phyloP scores from a whole-genome alignment of 2,888 invertebrate species.

The Xylota segnis region DNA sequence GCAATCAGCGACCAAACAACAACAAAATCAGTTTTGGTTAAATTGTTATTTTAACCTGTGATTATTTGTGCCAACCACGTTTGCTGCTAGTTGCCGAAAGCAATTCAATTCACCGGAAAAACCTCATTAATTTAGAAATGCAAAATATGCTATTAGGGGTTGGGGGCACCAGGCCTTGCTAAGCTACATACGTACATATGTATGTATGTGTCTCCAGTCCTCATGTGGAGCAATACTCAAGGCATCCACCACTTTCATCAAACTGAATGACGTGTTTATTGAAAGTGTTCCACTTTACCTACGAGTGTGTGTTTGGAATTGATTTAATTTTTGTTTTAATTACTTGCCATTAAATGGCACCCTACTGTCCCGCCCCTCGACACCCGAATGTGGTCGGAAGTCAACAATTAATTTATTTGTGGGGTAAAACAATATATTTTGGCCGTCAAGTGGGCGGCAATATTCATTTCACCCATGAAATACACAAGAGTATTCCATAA shows the following conservation, averaged over 20 bases:
- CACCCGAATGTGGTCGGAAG: slow-evolving; percentile 4
- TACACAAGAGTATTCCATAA: background rate
- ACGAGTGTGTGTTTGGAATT: slow-evolving; percentile 22
- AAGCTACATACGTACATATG: background rate
- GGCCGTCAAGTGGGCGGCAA: background rate
- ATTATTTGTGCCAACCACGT: slow-evolving; percentile 7
- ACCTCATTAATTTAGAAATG: slow-evolving; percentile 54
- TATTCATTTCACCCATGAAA: background rate
- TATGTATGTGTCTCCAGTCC: background rate
- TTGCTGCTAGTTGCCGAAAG: slow-evolving; percentile 1
- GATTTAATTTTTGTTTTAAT: slow-evolving; percentile 15
- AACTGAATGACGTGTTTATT: slow-evolving; percentile 29
- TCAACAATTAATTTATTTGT: slow-evolving; percentile 42
- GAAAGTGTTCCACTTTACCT: no score
- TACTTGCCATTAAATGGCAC: slow-evolving; percentile 5
- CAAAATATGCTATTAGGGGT: slow-evolving; percentile 26
- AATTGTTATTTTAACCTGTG: slow-evolving; percentile 21
- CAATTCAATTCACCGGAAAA: slow-evolving; percentile 40
- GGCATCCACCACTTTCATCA: slow-evolving; percentile 6
- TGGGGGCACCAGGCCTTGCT: background rate
- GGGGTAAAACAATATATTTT: slow-evolving; percentile 34
- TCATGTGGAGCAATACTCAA: no score
- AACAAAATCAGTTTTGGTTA: slow-evolving; percentile 22
- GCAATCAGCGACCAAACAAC: slow-evolving; percentile 14
- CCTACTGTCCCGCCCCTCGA: background rate